phyloP scores from a whole-genome alignment of 2,888 invertebrate species.

The Mycalesis mineus region DNA sequence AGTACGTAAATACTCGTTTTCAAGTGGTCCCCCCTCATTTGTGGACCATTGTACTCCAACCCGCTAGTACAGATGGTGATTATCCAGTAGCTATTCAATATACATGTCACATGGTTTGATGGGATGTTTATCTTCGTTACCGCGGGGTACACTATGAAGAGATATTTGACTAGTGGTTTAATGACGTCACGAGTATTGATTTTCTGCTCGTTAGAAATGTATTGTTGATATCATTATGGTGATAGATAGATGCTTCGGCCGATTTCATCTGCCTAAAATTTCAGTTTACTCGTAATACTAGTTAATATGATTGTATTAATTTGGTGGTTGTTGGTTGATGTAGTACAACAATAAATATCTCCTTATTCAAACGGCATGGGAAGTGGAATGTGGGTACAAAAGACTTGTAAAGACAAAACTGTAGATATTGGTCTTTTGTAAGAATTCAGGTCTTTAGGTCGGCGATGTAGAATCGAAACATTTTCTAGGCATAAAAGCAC shows the following conservation, averaged over 20 bases:
- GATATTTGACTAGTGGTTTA: constrained; percentile 5
- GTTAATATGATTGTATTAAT: not conserved
- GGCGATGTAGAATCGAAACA: no score
- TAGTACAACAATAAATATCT: no score
- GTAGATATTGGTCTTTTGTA: no score
- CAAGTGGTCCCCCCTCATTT: constrained; percentile 15
- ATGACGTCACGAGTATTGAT: not conserved
- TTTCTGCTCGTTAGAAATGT: not conserved
- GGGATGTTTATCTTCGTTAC: constrained; percentile 14
- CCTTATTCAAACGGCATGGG: no score
- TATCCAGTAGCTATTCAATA: constrained; percentile 14
- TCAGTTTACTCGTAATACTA: not conserved
- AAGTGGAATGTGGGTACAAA: no score
- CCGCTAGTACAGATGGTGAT: constrained; percentile 16
- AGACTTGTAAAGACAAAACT: no score
- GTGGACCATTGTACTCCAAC: constrained; percentile 7
- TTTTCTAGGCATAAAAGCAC: no score
- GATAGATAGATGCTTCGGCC: no score
- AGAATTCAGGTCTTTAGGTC: no score
- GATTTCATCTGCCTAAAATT: not conserved
- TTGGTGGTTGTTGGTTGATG: no score
- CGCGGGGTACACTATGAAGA: constrained; percentile 2
- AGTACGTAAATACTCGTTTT: constrained; percentile 7
- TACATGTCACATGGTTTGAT: constrained; percentile 16
- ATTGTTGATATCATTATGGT: not conserved